Conservation (phyloP, 2,797 vertebrate genomes). For the Clarias fuscus region DNA sequence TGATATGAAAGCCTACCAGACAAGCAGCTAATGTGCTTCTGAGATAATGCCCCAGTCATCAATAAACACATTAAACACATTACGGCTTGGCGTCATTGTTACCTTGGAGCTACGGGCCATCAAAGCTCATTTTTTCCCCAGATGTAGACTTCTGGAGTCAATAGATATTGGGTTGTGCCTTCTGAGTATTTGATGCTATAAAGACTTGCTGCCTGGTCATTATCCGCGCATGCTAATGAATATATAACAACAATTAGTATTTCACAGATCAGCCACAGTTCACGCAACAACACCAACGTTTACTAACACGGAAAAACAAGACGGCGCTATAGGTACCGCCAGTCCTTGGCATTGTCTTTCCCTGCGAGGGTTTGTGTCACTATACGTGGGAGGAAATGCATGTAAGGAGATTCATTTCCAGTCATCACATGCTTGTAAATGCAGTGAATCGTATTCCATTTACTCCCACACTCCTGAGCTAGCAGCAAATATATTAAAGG, state of each 20-base stretch:
- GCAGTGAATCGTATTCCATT: constrained; percentile 24
- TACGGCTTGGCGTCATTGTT: constrained; percentile 13
- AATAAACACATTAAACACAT: constrained; percentile 37
- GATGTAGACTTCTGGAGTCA: background rate
- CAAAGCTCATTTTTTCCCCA: constrained; percentile 12
- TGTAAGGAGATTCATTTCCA: constrained; percentile 26
- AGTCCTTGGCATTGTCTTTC: background rate
- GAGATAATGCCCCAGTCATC: constrained; percentile 26
- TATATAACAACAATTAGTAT: background rate
- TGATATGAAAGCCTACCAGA: background rate
- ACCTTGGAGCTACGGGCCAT: constrained; percentile 23
- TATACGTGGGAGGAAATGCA: constrained; percentile 17
- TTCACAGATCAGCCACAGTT: background rate
- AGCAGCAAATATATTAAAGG: constrained; percentile 32
- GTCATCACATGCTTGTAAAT: constrained; percentile 9
- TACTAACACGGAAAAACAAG: background rate
- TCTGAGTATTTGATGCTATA: background rate
- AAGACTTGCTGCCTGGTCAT: background rate
- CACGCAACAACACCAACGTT: background rate
- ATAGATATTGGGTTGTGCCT: background rate
- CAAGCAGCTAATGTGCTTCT: constrained; percentile 29
- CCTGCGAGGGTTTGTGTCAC: constrained; percentile 2
- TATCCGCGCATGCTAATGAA: background rate
- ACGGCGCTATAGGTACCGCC: background rate
- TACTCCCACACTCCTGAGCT: constrained; percentile 29